phyloP scores from a whole-genome alignment of 2,888 invertebrate species.

The Lochmaea capreae region DNA sequence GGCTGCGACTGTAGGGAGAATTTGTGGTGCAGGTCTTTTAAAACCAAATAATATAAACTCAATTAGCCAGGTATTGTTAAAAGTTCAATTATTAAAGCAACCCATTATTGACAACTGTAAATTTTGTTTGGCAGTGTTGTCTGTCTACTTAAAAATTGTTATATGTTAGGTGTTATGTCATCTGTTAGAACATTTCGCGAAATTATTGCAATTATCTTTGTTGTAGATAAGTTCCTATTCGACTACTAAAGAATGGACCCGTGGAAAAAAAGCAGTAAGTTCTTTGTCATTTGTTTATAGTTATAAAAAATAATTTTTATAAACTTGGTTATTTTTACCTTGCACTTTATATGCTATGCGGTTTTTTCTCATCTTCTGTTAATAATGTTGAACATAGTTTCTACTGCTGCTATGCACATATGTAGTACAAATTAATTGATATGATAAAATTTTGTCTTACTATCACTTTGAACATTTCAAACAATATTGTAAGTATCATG shows the following conservation, averaged over 20 bases:
- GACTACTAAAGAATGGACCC: constrained; percentile 81
- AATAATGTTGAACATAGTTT: no score
- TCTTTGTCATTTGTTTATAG: neutral
- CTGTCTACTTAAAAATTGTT: neutral
- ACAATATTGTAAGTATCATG: no score
- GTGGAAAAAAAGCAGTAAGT: constrained; percentile 77
- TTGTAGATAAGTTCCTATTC: constrained; percentile 81
- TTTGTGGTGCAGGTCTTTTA: constrained; percentile 86
- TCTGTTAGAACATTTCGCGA: constrained; percentile 10
- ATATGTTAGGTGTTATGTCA: constrained; percentile 49
- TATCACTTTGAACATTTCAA: no score
- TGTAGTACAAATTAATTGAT: no score
- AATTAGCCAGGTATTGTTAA: constrained; percentile 76
- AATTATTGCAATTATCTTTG: constrained; percentile 7
- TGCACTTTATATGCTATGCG: no score
- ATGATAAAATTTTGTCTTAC: no score
- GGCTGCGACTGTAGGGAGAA: constrained; percentile 89
- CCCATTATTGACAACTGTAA: neutral
- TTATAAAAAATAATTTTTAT: neutral
- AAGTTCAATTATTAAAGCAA: neutral
- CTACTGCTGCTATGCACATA: no score
- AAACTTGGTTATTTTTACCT: no score
- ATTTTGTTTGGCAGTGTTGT: neutral
- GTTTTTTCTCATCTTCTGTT: no score
- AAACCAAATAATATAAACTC: constrained; percentile 77